phyloP scores from a whole-genome alignment of 2,888 invertebrate species.

The Mesorhabditis belari region DNA sequence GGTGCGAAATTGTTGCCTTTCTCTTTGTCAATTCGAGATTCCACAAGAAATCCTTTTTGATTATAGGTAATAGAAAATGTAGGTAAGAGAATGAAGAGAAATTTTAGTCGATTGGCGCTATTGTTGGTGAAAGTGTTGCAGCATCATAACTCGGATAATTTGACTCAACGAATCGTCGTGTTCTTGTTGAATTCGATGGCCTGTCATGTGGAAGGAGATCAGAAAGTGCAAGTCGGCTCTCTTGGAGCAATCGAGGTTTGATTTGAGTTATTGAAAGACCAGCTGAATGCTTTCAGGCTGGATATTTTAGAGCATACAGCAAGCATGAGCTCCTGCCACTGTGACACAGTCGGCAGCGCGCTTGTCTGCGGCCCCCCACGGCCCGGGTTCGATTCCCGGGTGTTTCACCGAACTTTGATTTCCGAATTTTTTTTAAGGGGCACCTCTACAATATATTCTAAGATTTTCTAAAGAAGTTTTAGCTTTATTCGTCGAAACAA shows the following conservation, averaged over 20 bases:
- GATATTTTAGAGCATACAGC: no score
- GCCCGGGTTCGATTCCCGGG: no score
- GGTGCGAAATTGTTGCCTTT: constrained; percentile 91
- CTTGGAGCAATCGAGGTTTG: constrained; percentile 66
- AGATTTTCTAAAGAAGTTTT: no score
- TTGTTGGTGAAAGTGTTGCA: constrained; percentile 49
- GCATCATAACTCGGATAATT: constrained; percentile 65
- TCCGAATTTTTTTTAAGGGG: not conserved
- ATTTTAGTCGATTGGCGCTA: constrained; percentile 40
- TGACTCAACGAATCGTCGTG: constrained; percentile 87
- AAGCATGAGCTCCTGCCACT: no score
- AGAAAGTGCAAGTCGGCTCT: constrained; percentile 83
- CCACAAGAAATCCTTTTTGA: constrained; percentile 73
- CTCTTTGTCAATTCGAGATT: constrained; percentile 86
- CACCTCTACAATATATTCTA: no score
- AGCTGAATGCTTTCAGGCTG: no score
- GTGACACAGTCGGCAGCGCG: no score
- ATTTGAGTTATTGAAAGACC: not conserved
- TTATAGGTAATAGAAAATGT: constrained; percentile 29
- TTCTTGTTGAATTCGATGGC: constrained; percentile 88
- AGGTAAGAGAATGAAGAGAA: not conserved
- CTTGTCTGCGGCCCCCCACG: no score
- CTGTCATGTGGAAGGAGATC: constrained; percentile 86
- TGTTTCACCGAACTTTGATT: no score
- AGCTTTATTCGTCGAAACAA: no score